Evolutionary conservation across 2,113 vertebrate genomes (phyloP).

Genomic region (Callionymus lyra): DNA sequence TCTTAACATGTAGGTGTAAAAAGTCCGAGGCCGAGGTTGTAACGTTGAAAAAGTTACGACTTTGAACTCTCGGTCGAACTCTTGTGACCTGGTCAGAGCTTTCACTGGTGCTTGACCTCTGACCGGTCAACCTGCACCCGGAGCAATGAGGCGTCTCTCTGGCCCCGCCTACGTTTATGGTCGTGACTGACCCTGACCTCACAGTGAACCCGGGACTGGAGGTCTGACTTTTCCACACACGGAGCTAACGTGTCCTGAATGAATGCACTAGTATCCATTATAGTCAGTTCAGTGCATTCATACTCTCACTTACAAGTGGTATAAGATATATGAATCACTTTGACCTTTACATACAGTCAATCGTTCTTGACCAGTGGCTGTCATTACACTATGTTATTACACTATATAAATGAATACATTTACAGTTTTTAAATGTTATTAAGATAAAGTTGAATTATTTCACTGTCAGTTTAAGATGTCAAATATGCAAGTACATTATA

Average conservation of each 20-base stretch:
- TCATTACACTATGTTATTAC: too few species aligned
- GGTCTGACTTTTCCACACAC: too few species aligned
- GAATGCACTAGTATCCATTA: not conserved
- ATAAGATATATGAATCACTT: too few species aligned
- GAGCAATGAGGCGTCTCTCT: conserved; percentile 37
- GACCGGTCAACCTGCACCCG: conserved; percentile 34
- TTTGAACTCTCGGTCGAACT: conserved; percentile 50
- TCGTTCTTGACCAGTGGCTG: too few species aligned
- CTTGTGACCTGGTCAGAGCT: conserved; percentile 39
- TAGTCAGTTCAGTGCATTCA: not conserved
- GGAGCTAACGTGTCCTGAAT: not conserved
- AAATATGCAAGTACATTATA: too few species aligned
- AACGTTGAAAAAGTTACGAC: conserved; percentile 51
- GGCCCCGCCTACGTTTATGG: conserved; percentile 44
- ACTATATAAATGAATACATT: too few species aligned
- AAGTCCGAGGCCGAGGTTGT: conserved; percentile 5
- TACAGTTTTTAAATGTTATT: too few species aligned
- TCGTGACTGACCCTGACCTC: conserved; percentile 55
- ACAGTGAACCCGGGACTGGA: conserved; percentile 38
- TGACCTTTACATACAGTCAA: too few species aligned
- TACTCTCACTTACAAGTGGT: not conserved
- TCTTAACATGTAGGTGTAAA: not conserved
- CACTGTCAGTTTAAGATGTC: too few species aligned
- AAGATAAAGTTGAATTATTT: too few species aligned
- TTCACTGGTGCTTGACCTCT: conserved; percentile 41